phyloP scores from a whole-genome alignment of 2,113 vertebrate species.

The Megaceryle maxima region DNA sequence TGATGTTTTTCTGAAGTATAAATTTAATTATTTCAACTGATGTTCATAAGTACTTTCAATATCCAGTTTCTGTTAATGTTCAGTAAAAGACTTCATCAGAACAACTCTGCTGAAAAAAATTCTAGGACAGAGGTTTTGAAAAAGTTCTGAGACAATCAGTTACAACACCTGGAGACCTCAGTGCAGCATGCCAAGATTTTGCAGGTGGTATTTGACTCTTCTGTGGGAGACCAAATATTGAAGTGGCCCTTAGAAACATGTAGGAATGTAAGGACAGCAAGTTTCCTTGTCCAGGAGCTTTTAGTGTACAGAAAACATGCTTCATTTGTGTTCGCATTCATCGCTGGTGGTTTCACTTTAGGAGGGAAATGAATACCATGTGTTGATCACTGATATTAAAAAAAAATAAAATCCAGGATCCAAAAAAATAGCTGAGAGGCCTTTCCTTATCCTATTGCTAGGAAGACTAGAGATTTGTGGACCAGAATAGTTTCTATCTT shows the following conservation, averaged over 20 bases:
- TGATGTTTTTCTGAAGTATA: background rate
- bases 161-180: rapidly evolving
- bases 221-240: background rate
- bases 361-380: background rate
- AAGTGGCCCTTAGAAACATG: background rate
- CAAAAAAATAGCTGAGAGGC: background rate
- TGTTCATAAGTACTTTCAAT: background rate
- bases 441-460: constrained; percentile 5
- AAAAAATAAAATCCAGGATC: background rate
- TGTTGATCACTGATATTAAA: background rate
- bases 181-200: background rate
- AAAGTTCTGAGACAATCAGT: background rate
- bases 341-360: background rate
- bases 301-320: background rate
- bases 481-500: constrained; percentile 25
- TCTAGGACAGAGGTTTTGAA: background rate
- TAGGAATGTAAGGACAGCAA: background rate
- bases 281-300: background rate
- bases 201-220: background rate
- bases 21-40: background rate
- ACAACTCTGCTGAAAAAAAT: background rate
- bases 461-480: constrained; percentile 29
- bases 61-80: background rate
- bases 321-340: background rate
- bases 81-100: background rate